phyloP scores from a whole-genome alignment of 2,797 vertebrate genomes.

The Babyrousa celebensis region DNA sequence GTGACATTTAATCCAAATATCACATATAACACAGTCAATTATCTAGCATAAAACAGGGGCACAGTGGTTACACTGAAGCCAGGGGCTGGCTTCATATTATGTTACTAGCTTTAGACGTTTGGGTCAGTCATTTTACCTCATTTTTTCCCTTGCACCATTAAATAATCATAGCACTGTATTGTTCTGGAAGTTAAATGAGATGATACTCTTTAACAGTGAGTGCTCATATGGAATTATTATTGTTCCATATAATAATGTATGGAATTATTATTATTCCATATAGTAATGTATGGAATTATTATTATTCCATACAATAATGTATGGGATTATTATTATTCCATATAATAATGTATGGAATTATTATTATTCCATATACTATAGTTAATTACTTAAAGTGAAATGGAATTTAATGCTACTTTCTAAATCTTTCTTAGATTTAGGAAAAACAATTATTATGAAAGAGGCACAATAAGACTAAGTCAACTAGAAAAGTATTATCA shows the following conservation, averaged over 20 bases:
- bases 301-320: background rate
- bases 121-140: too few relatives aligned
- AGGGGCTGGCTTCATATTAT: rapidly evolving
- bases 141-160: background rate
- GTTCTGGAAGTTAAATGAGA: background rate
- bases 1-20: background rate
- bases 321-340: background rate
- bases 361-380: background rate
- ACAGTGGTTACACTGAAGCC: background rate
- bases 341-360: background rate
- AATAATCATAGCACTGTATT: rapidly evolving
- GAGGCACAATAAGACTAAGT: background rate
- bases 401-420: background rate
- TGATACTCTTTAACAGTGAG: background rate
- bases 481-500: background rate
- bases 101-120: background rate
- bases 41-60: background rate
- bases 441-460: background rate
- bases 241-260: too few relatives aligned
- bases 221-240: background rate
- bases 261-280: background rate
- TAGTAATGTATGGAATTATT: background rate
- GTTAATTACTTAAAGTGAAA: background rate
- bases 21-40: background rate
- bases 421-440: background rate